Evolutionary conservation across 2,888 invertebrate genomes (phyloP).

Genomic region (Mesoligia furuncula): DNA sequence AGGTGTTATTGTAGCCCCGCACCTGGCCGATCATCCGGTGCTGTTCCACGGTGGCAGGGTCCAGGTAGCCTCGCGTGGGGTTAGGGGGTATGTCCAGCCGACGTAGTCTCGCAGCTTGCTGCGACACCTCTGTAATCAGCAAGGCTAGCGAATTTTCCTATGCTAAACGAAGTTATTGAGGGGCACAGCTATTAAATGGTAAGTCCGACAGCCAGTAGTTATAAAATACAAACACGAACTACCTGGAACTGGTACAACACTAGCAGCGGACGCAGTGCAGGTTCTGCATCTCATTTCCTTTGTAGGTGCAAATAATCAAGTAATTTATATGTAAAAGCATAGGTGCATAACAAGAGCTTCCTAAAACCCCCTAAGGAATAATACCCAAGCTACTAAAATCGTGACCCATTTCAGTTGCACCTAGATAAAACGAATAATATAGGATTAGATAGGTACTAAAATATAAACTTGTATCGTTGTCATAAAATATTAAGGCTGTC

Average conservation of each 20-base stretch:
- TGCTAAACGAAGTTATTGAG: slow-evolving; percentile 22
- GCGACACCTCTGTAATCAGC: slow-evolving; percentile 81
- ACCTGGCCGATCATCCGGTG: slow-evolving; percentile 82
- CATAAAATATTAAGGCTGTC: slow-evolving; percentile 1
- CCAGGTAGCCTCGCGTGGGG: slow-evolving; percentile 79
- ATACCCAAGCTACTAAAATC: neutral
- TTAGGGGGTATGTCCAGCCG: slow-evolving; percentile 75
- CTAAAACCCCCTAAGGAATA: neutral
- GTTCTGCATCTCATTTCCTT: neutral
- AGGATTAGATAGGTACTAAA: neutral
- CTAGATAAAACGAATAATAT: neutral
- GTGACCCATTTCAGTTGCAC: neutral
- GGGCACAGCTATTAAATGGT: neutral
- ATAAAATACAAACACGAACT: neutral
- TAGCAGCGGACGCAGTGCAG: neutral
- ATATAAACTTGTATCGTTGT: neutral
- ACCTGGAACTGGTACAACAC: neutral
- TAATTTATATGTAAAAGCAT: neutral
- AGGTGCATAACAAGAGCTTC: neutral
- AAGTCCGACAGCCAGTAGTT: neutral
- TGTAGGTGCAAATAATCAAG: neutral
- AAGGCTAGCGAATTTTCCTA: slow-evolving; percentile 70
- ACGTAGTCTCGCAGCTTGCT: slow-evolving; percentile 75
- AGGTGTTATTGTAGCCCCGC: slow-evolving; percentile 73
- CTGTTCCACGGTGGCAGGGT: slow-evolving; percentile 82